A percentile compares a stretch with the other conserved stretches of the same genome.
Evolutionary conservation across 2,113 vertebrate genomes (phyloP).

Genomic region (Leptocoma aspasia): DNA sequence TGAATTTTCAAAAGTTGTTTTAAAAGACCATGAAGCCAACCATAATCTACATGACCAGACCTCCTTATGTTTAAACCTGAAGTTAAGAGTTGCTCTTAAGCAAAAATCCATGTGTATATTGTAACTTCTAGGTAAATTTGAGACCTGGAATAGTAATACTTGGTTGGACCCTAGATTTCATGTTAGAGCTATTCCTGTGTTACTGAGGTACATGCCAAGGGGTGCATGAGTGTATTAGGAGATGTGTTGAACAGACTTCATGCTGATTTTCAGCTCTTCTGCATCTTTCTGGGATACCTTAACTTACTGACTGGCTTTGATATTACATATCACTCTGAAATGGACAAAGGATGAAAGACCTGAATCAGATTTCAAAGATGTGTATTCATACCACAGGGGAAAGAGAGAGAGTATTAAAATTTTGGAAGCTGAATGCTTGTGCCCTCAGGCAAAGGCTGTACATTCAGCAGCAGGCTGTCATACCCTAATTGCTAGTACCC

Average conservation of each 20-base stretch:
- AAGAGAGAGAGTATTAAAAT: neutral
- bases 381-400: neutral
- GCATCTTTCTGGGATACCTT: neutral
- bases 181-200: neutral
- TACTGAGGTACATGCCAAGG: neutral
- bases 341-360: neutral
- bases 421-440: neutral
- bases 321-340: neutral
- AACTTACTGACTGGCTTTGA: neutral
- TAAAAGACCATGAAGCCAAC: neutral
- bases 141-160: neutral
- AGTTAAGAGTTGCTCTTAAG: neutral
- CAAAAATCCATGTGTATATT: neutral
- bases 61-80: neutral
- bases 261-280: neutral
- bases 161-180: neutral
- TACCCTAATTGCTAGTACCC: constrained; percentile 37
- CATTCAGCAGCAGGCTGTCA: constrained; percentile 33
- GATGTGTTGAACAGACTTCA: neutral
- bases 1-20: neutral
- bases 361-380: neutral
- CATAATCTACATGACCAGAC: neutral
- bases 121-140: neutral
- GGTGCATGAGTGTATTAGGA: neutral
- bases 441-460: neutral